Conservation (phyloP, 2,113 vertebrate genomes). For the Numenius arquata region DNA sequence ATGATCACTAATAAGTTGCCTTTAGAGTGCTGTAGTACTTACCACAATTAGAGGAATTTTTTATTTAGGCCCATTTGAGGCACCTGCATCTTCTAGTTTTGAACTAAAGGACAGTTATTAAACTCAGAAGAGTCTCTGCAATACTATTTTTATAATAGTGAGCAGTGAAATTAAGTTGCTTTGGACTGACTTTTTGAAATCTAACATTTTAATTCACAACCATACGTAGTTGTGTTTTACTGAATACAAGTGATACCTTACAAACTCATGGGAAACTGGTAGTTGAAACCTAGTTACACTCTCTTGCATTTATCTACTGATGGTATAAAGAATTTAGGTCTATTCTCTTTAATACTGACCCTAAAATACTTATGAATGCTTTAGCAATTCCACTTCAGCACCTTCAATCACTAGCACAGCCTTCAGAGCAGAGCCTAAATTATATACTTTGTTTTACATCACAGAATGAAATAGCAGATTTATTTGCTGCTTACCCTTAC, state of each 20-base stretch:
- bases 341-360: not conserved
- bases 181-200: not conserved
- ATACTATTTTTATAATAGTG: not conserved
- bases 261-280: not conserved
- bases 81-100: not conserved
- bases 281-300: not conserved
- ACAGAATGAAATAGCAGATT: not conserved
- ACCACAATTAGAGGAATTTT: not conserved
- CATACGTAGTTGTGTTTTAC: not conserved
- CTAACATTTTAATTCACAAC: not conserved
- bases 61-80: not conserved
- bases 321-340: not conserved
- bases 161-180: not conserved
- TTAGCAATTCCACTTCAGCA: not conserved
- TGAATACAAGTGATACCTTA: not conserved
- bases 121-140: not conserved
- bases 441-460: not conserved
- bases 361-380: not conserved
- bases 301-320: not conserved
- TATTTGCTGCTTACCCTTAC: slow-evolving; percentile 84
- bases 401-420: not conserved
- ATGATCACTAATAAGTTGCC: not conserved
- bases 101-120: not conserved
- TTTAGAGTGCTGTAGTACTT: not conserved
- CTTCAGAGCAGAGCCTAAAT: not conserved